A percentile compares a stretch with the other conserved stretches of the same genome.
Evolutionary conservation across 2,797 vertebrate species (phyloP).

Genomic region (Borostomias antarcticus): DNA sequence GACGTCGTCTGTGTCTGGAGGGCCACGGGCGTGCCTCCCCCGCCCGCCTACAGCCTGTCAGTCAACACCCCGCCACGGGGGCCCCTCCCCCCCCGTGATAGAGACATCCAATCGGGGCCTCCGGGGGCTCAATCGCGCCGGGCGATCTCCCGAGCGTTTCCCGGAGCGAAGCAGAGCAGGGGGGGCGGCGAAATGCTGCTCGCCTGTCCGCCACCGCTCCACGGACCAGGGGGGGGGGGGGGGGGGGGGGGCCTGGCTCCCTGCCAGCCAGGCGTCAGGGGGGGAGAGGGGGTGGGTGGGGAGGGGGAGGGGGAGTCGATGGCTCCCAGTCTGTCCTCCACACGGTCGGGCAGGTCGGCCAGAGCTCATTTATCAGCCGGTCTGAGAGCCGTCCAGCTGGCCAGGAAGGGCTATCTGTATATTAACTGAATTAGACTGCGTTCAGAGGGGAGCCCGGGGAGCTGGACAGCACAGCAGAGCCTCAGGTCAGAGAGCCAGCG

Average conservation of each 20-base stretch:
- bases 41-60: constrained; percentile 48
- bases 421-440: constrained; percentile 88
- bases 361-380: constrained; percentile 83
- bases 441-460: constrained; percentile 54
- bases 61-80: constrained; percentile 39
- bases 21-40: constrained; percentile 47
- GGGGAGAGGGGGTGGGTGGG: constrained; percentile 49
- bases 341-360: constrained; percentile 51
- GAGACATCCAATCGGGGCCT: constrained; percentile 59
- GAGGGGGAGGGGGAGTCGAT: constrained; percentile 53
- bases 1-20: constrained; percentile 42
- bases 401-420: constrained; percentile 77
- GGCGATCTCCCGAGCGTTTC: too few species aligned
- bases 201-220: constrained; percentile 43
- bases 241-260: constrained; percentile 56
- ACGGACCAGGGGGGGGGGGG: constrained; percentile 47
- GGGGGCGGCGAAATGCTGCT: constrained; percentile 25
- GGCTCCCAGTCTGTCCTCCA: constrained; percentile 62
- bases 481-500: constrained; percentile 55
- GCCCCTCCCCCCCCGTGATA: constrained; percentile 44
- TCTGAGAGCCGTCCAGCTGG: constrained; percentile 84
- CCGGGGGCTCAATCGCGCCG: too few species aligned
- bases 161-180: neutral
- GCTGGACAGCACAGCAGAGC: constrained; percentile 43
- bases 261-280: constrained; percentile 65